phyloP scores from a whole-genome alignment of 2,113 vertebrate species.

The Corythoichthys haematopterus region DNA sequence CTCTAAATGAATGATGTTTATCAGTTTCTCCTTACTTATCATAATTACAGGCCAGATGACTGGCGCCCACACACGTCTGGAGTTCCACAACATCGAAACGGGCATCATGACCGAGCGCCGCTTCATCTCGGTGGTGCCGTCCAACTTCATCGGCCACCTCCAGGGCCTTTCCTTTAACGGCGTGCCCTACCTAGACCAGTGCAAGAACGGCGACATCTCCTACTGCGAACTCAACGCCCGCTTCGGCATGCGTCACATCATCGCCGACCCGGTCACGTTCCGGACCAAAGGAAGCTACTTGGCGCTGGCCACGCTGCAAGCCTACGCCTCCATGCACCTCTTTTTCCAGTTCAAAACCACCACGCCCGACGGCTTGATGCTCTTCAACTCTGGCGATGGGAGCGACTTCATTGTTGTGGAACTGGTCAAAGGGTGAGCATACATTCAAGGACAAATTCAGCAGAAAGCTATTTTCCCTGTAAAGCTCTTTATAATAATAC shows the following conservation, averaged over 20 bases:
- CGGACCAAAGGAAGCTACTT: conserved; percentile 84
- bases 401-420: conserved; percentile 93
- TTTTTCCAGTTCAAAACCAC: conserved; percentile 97
- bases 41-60: conserved; percentile 83
- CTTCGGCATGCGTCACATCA: conserved; percentile 86
- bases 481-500: conserved; percentile 37
- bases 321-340: conserved; percentile 91
- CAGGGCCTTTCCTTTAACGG: conserved; percentile 87
- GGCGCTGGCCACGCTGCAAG: conserved; percentile 85
- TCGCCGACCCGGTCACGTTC: conserved; percentile 90
- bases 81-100: conserved; percentile 94
- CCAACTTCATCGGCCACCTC: conserved; percentile 92
- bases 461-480: conserved; percentile 8
- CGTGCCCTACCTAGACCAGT: conserved; percentile 89
- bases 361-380: conserved; percentile 84
- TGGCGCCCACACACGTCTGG: conserved; percentile 86
- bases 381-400: conserved; percentile 92
- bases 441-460: not conserved
- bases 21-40: not conserved
- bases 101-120: conserved; percentile 93
- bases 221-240: conserved; percentile 92
- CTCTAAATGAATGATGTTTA: not conserved
- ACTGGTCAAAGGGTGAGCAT: conserved; percentile 89
- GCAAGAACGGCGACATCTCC: conserved; percentile 90
- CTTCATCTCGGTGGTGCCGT: conserved; percentile 87